phyloP scores from a whole-genome alignment of 2,113 vertebrate genomes.

The Crotalus helleri region DNA sequence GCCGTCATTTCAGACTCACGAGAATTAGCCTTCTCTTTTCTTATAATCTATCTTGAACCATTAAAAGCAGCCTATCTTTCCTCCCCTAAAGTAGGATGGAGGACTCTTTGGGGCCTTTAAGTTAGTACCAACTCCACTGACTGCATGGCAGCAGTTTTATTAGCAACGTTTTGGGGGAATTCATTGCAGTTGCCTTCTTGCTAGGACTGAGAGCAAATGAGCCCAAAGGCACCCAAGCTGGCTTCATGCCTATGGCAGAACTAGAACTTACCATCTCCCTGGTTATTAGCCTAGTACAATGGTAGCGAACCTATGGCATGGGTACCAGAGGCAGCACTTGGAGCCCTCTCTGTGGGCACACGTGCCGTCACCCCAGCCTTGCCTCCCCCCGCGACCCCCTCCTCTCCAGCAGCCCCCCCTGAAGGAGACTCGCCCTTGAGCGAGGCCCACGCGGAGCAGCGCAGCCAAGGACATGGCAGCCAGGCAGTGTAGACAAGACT shows the following conservation, averaged over 20 bases:
- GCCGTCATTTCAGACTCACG: neutral
- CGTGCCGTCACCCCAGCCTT: no score
- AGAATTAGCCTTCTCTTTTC: neutral
- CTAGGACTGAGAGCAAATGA: neutral
- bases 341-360: no score
- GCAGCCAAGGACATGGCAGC: no score
- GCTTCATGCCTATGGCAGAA: neutral
- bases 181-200: neutral
- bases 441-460: no score
- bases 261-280: neutral
- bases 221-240: neutral
- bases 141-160: neutral
- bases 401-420: no score
- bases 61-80: neutral
- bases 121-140: neutral
- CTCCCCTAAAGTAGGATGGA: neutral
- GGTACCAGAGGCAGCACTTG: no score
- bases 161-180: neutral
- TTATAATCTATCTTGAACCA: rapidly evolving
- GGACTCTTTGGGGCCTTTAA: neutral
- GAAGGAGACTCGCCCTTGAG: no score
- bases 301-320: no score
- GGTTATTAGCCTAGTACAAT: neutral
- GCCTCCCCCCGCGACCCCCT: no score
- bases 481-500: no score